Evolutionary conservation across 1,140 invertebrate genomes (phyloP).

Genomic region (Microvelia longipes): DNA sequence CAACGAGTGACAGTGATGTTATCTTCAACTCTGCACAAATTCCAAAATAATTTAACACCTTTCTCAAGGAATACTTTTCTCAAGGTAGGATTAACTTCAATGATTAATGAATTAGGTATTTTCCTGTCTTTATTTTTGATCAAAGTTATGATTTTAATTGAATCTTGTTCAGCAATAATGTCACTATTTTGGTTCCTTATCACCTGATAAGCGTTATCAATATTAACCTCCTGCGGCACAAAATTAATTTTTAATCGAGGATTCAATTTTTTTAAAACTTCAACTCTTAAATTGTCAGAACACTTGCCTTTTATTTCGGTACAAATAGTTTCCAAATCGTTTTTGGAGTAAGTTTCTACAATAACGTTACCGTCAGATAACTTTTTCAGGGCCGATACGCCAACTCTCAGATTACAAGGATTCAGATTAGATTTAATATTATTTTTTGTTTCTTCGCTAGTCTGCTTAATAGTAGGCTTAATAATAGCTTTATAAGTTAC

Average conservation of each 20-base stretch:
- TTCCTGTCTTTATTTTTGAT: not conserved
- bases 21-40: not conserved
- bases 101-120: not conserved
- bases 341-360: too few species aligned
- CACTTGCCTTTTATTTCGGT: not conserved
- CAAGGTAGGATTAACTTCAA: not conserved
- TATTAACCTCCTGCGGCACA: not conserved
- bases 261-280: not conserved
- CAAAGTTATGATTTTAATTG: not conserved
- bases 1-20: not conserved
- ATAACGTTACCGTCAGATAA: too few species aligned
- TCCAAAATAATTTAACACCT: not conserved
- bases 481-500: too few species aligned
- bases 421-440: too few species aligned
- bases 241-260: not conserved
- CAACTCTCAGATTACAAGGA: too few species aligned
- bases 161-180: not conserved
- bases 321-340: not conserved
- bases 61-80: not conserved
- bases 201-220: not conserved
- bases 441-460: too few species aligned
- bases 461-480: too few species aligned
- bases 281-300: not conserved
- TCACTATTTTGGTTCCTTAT: not conserved
- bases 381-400: too few species aligned